Evolutionary conservation across 2,888 invertebrate species (phyloP), one percentile per base, ranked within the genome.

Genomic region (Hyppa rectilinea): DNA sequence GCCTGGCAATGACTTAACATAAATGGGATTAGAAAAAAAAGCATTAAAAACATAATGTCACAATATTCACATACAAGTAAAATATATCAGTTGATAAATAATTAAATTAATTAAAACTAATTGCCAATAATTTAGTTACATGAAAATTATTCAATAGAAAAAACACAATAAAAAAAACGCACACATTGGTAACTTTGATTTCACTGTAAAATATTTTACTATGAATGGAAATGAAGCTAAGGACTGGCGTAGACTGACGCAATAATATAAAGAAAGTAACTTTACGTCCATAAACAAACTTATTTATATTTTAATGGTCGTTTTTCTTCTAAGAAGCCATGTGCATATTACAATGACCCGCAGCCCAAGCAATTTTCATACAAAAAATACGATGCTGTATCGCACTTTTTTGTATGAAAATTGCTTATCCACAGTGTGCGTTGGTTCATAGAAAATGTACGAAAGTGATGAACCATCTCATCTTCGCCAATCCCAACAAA

Each of bases 111-210:
- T 55, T 71, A 78, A 52, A 77, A 71, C 7, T 64, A 72, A 23
- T 34, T 20, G 47, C 17, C 20, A 77, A 67, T 77, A 81, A 78
- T 72, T 81, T 81, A 38, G 45, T 61, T 52, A 62, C 20, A 52
- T 47, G 64, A 26, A 23, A 56, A 68, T 38, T 38, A 80, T 29
- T 31, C 9, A 47, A 59, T 45, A 38, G 17, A 58, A 61, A 64
- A 71, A 23, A 29, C 55, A 75, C 50, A 23, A n/a, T 23, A 40
- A 34, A 45, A 5, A 53, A 34, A 29, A 61, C 38, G 0, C 23
- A 58, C 45, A 58, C 34, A 38, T 49, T 61, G 66, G 59, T 77
- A 67, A 71, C 78, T 52, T 31, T 38, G 26, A 76, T 76, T 63
- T 56, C 14, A 66, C 5, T 65, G 34, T 49, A 29, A 64, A 71